phyloP scores from a whole-genome alignment of 2,888 invertebrate species.

The Folsomia manolachei region DNA sequence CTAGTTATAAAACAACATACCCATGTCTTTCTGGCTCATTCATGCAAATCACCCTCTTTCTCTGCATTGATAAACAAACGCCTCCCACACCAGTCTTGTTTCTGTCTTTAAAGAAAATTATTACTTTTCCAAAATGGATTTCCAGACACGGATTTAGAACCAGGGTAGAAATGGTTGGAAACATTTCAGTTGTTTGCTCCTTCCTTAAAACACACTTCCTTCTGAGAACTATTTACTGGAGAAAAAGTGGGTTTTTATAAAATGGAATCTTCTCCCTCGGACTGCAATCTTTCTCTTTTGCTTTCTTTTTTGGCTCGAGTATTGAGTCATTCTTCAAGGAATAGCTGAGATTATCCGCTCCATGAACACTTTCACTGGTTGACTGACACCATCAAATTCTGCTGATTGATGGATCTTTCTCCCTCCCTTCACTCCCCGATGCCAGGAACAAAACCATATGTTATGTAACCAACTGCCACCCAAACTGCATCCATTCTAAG shows the following conservation, averaged over 20 bases:
- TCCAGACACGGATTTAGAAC: too few relatives aligned
- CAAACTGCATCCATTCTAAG: too few relatives aligned
- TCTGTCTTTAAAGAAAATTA: background rate
- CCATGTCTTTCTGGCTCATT: background rate
- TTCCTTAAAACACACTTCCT: too few relatives aligned
- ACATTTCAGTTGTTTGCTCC: background rate
- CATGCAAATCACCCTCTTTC: background rate
- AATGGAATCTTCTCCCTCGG: background rate
- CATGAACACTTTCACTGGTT: background rate
- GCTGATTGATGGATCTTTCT: background rate
- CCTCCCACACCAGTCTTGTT: background rate
- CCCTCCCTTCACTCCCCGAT: background rate
- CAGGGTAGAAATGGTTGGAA: too few relatives aligned
- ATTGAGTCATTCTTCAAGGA: background rate
- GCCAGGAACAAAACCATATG: background rate
- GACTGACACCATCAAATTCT: slow-evolving; percentile 4
- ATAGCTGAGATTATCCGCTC: slow-evolving; percentile 4
- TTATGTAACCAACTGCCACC: too few relatives aligned
- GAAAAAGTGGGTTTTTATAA: background rate
- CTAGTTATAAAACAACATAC: background rate
- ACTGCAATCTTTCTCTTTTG: background rate
- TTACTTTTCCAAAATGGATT: too few relatives aligned
- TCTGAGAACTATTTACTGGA: too few relatives aligned
- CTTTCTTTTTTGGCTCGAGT: background rate
- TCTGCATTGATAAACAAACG: background rate